Evolutionary conservation across 1,140 invertebrate species (phyloP), one percentile per base, ranked within the genome.

Genomic region (Drosophila seguyi): DNA sequence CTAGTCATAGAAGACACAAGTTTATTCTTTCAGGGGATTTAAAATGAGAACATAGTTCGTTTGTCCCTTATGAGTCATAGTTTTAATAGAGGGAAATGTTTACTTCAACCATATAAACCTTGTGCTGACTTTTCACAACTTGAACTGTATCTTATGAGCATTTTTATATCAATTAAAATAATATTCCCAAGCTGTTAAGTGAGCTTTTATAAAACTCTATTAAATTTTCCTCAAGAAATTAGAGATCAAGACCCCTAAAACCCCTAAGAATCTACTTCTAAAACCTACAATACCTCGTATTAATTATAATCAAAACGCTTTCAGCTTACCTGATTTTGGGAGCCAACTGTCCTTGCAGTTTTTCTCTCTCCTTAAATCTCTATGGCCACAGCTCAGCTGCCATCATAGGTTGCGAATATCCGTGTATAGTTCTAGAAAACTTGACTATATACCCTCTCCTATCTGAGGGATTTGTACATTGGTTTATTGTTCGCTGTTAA

Each of bases 401-500:
- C 44, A 65, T 66, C 25, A 45, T 27, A 27, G 52, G 8, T 25
- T 25, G 36, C 34, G 8, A 22, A 11, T 20, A 27, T 31, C 18
- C 27, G 20, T 22, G 25, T 34, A 69, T 25, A 67, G 62, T 34
- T 18, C 10, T 59, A 36, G 44, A 60, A 45, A 39, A 36, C 31
- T 42, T n/a, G 25, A 11, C 4, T 29, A 25, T 18, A 38, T 62
- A 18, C 39, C 16, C 34, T 60, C 7, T 60, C 7, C 34, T 60
- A 45, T 53, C 18, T 41, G 45, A 39, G 41, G 39, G 34, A 27
- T 55, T 60, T 73, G 39, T 62, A 55, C 41, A 74, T 63, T 31
- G n/a, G 48, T 22, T 75, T 80, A 60, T 62, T 79, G 75, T 76
- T 60, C 29, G 55, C 47, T 44, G 38, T 18, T 59, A 60, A 38